A percentile compares a stretch with the other conserved stretches of the same genome.
phyloP scores from a whole-genome alignment of 2,888 invertebrate species.

The Tuberolachnus salignus region DNA sequence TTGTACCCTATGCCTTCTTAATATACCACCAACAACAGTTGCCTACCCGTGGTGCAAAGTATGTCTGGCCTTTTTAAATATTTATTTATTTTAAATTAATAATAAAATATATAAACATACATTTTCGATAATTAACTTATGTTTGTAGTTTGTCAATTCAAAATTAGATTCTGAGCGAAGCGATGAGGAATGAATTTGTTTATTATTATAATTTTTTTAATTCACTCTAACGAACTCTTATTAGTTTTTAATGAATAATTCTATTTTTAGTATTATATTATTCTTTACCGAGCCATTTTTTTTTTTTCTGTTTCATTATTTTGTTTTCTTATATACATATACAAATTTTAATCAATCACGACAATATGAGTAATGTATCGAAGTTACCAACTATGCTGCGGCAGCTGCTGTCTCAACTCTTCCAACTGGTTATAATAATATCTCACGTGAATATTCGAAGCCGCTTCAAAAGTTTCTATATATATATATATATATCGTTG shows the following conservation, averaged over 20 bases:
- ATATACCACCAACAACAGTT: too few relatives aligned
- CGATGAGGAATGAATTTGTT: too few relatives aligned
- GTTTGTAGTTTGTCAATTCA: too few relatives aligned
- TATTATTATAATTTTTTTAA: too few relatives aligned
- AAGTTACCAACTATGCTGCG: conserved; percentile 11
- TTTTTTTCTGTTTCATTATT: background rate
- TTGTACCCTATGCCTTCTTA: too few relatives aligned
- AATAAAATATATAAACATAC: too few relatives aligned
- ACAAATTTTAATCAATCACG: conserved; percentile 39
- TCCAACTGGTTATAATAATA: conserved; percentile 26
- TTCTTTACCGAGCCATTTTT: too few relatives aligned
- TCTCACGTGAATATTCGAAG: conserved; percentile 6
- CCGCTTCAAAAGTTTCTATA: conserved; percentile 24
- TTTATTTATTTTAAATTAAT: too few relatives aligned
- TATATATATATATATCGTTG: background rate
- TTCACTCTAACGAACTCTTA: background rate
- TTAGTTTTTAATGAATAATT: background rate
- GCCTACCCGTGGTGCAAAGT: too few relatives aligned
- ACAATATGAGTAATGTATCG: conserved; percentile 17
- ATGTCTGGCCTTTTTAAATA: too few relatives aligned
- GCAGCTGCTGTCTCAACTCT: conserved; percentile 39
- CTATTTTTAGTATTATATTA: background rate
- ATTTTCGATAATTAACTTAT: too few relatives aligned
- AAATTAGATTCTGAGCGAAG: too few relatives aligned
- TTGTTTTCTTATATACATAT: background rate